Percentiles rank a stretch among this genome's conserved stretches.
Evolutionary conservation across 1,140 invertebrate genomes (phyloP).

Genomic region (Hermetia illucens): DNA sequence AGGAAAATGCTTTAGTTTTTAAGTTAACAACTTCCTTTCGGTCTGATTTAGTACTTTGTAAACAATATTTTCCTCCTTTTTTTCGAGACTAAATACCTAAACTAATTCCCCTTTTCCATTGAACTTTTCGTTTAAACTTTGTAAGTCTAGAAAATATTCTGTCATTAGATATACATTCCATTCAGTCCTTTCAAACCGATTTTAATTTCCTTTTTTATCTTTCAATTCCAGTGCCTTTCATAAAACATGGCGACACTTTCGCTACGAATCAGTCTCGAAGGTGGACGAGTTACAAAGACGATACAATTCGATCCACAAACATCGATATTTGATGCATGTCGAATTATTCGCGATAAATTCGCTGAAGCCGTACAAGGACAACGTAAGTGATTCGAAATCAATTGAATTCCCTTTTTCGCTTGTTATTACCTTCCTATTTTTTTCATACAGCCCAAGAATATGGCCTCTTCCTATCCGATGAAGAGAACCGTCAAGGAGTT

Average conservation of each 20-base stretch:
- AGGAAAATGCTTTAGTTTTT: too few species aligned
- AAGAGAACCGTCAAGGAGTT: slow-evolving; percentile 91
- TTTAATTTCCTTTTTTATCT: slow-evolving; percentile 2
- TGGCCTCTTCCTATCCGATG: slow-evolving; percentile 90
- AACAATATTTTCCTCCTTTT: too few species aligned
- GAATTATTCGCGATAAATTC: slow-evolving; percentile 88
- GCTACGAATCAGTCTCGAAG: slow-evolving; percentile 86
- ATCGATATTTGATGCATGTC: slow-evolving; percentile 88
- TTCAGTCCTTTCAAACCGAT: neutral
- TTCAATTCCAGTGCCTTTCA: slow-evolving; percentile 4
- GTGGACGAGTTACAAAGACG: slow-evolving; percentile 88
- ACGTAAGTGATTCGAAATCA: slow-evolving; percentile 41
- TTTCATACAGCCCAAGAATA: slow-evolving; percentile 75
- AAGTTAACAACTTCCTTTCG: too few species aligned
- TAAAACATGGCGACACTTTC: slow-evolving; percentile 49
- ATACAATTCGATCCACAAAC: slow-evolving; percentile 95
- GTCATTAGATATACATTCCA: neutral
- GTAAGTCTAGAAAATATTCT: too few species aligned
- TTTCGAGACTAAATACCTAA: too few species aligned
- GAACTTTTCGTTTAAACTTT: too few species aligned
- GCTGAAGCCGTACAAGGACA: slow-evolving; percentile 72
- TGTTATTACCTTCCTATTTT: neutral
- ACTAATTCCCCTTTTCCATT: too few species aligned
- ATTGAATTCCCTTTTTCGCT: neutral
- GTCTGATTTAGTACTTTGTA: too few species aligned